Percentiles rank a stretch among this genome's conserved stretches.
These are phyloP conservation scores for Cybosia mesomella DNA, from an alignment of 2,888 invertebrate species.

Conservation along the genomic window DNA sequence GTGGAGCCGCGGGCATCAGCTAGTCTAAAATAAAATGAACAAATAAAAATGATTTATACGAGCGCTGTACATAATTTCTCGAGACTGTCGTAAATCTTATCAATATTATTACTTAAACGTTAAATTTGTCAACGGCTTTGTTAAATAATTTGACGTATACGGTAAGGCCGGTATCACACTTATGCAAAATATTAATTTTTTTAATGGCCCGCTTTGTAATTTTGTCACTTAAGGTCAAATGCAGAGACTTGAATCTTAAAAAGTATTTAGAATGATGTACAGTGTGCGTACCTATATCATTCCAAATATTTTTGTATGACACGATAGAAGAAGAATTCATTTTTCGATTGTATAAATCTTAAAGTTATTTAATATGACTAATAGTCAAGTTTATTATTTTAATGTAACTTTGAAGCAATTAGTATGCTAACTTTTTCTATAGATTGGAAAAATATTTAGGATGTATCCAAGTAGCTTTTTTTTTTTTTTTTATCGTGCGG, in stretches of 20 bases:
- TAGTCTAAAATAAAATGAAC: conserved; percentile 29
- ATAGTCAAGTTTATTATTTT: too few species aligned
- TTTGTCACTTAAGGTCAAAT: not conserved
- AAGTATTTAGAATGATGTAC: not conserved
- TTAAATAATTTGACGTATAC: conserved; percentile 11
- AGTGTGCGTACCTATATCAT: too few species aligned
- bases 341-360: too few species aligned
- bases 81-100: conserved; percentile 26
- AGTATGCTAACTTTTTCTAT: too few species aligned
- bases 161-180: not conserved
- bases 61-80: conserved; percentile 19
- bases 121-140: conserved; percentile 22
- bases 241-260: not conserved
- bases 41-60: conserved; percentile 40
- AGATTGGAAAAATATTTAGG: too few species aligned
- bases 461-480: too few species aligned
- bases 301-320: too few species aligned
- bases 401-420: too few species aligned
- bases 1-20: too few species aligned
- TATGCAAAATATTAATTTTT: not conserved
- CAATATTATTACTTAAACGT: conserved; percentile 22
- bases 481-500: too few species aligned
- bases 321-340: too few species aligned
- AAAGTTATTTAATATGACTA: too few species aligned
- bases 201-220: not conserved